Conservation (phyloP, 2,888 invertebrate species). For the Malthinus seriepunctatus region DNA sequence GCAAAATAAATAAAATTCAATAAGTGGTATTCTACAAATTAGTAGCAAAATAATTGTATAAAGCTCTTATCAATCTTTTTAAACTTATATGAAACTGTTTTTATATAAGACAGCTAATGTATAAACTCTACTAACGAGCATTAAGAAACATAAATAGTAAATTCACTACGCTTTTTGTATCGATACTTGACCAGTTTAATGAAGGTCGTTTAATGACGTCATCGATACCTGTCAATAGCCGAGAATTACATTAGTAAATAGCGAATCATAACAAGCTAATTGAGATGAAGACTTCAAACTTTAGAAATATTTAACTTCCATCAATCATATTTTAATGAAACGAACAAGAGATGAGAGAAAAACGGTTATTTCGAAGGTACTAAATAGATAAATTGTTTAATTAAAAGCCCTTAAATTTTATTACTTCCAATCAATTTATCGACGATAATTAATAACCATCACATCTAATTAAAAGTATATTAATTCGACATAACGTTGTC, state of each 20-base stretch:
- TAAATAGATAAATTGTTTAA: conserved; percentile 1
- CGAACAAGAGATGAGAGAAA: background rate
- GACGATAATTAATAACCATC: background rate
- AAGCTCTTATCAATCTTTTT: conserved; percentile 12
- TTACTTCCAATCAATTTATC: background rate
- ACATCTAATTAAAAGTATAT: conserved; percentile 28
- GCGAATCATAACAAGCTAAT: conserved; percentile 19
- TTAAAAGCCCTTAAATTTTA: background rate
- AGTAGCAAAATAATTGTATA: background rate
- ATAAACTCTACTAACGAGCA: conserved; percentile 22
- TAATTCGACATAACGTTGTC: conserved; percentile 34
- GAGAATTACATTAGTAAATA: conserved; percentile 14
- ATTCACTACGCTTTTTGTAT: conserved; percentile 22
- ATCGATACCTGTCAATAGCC: conserved; percentile 28
- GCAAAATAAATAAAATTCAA: too few relatives aligned
- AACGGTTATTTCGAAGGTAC: background rate
- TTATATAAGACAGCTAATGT: conserved; percentile 8
- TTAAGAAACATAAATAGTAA: conserved; percentile 23
- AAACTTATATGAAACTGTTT: conserved; percentile 2
- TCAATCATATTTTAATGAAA: background rate
- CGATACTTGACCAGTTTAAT: conserved; percentile 21
- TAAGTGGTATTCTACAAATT: too few relatives aligned
- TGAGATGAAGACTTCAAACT: conserved; percentile 4
- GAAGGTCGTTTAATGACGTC: conserved; percentile 23
- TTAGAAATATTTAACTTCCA: conserved; percentile 1